Conservation (phyloP, 2,797 vertebrate genomes). For the Hyperoplus immaculatus region DNA sequence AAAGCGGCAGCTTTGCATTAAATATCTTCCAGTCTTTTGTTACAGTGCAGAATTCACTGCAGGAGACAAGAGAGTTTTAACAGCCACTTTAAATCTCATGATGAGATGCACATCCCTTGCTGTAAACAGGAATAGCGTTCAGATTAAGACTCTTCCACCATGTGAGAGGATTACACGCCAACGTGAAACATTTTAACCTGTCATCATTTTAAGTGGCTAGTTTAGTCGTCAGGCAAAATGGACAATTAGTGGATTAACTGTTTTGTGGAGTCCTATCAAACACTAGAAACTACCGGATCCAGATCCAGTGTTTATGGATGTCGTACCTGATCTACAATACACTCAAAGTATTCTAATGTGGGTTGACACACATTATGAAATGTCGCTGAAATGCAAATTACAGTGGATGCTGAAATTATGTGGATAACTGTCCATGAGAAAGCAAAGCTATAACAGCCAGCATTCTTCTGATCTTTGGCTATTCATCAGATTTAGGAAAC, state of each 20-base stretch:
- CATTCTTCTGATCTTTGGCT: not conserved
- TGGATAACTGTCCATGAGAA: not conserved
- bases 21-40: constrained; percentile 55
- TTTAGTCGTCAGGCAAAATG: not conserved
- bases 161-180: not conserved
- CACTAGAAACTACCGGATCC: not conserved
- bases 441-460: not conserved
- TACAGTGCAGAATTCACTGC: constrained; percentile 25
- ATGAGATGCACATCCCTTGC: constrained; percentile 25
- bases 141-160: constrained; percentile 11
- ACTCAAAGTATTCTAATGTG: no score
- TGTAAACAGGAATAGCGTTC: constrained; percentile 21
- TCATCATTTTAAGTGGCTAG: not conserved
- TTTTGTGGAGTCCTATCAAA: not conserved
- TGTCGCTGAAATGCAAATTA: not conserved
- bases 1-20: constrained; percentile 65
- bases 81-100: constrained; percentile 6
- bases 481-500: not conserved
- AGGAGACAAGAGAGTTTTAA: constrained; percentile 9
- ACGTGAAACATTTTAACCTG: not conserved
- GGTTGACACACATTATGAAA: not conserved
- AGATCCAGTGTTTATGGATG: not conserved
- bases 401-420: not conserved
- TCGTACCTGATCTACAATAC: not conserved
- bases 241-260: not conserved